Conservation (phyloP, 2,888 invertebrate species). For the Stomorhina lunata region DNA sequence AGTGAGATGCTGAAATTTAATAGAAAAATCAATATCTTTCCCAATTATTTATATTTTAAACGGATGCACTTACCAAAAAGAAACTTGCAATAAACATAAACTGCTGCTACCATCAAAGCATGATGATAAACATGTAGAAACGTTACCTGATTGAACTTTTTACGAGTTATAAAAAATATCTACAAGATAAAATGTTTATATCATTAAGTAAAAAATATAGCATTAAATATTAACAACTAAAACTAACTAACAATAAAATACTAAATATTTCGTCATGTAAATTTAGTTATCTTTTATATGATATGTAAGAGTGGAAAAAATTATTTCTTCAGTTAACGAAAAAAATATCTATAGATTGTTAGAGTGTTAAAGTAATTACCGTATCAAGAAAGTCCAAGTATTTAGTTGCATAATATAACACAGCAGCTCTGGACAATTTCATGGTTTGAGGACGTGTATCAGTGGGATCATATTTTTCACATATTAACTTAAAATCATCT, state of each 20-base stretch:
- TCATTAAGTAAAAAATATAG: too few relatives aligned
- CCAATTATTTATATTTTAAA: neutral
- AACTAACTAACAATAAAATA: too few relatives aligned
- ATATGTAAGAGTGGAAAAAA: too few relatives aligned
- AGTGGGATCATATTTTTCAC: slow-evolving; percentile 59
- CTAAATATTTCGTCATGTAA: too few relatives aligned
- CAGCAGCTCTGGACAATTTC: slow-evolving; percentile 79
- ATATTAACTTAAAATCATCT: slow-evolving; percentile 64
- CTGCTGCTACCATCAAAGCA: slow-evolving; percentile 85
- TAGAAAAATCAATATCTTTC: neutral
- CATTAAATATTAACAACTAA: too few relatives aligned
- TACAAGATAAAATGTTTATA: slow-evolving; percentile 28
- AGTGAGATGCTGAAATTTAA: slow-evolving; percentile 83
- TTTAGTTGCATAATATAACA: slow-evolving; percentile 84
- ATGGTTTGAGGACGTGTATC: slow-evolving; percentile 72
- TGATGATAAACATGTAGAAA: slow-evolving; percentile 93
- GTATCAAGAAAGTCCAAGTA: slow-evolving; percentile 85
- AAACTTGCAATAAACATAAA: slow-evolving; percentile 82
- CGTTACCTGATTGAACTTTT: slow-evolving; percentile 87
- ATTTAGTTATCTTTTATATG: too few relatives aligned
- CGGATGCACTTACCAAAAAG: slow-evolving; percentile 80
- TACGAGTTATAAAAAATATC: slow-evolving; percentile 87
- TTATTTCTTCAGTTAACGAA: too few relatives aligned
- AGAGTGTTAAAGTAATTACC: slow-evolving; percentile 74
- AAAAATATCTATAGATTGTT: too few relatives aligned